Conservation (phyloP, 1,140 invertebrate species). For the Melanaphis sacchari region DNA sequence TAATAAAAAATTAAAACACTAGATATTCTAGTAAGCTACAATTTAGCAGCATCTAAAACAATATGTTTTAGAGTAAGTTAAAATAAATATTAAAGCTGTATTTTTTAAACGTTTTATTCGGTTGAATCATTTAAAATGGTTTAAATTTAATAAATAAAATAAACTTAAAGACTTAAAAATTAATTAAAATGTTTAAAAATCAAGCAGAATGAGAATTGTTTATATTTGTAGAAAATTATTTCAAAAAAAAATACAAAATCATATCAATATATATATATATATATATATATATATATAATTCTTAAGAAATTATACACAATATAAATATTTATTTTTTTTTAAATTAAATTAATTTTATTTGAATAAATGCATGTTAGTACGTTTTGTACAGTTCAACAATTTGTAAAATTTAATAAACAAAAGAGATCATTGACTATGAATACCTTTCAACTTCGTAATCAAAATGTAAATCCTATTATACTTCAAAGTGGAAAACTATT, state of each 20-base stretch:
- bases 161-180: background rate
- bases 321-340: background rate
- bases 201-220: background rate
- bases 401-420: background rate
- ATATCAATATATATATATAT: no score
- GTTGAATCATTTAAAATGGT: background rate
- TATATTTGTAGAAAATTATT: background rate
- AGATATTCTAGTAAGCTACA: no score
- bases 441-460: background rate
- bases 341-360: background rate
- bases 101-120: background rate
- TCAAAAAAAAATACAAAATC: background rate
- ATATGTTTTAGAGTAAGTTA: background rate
- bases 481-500: slow-evolving; percentile 31
- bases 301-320: background rate
- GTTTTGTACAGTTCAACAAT: background rate
- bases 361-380: background rate
- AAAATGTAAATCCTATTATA: background rate
- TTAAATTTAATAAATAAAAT: background rate
- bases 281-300: background rate
- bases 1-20: background rate
- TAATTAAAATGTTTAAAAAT: background rate
- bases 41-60: background rate
- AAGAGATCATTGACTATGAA: background rate
- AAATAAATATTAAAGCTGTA: background rate